These are phyloP conservation scores for Ephydatia muelleri DNA, from an alignment of 37 sponge, comb jelly and placozoan genomes.

Conservation along the genomic window DNA sequence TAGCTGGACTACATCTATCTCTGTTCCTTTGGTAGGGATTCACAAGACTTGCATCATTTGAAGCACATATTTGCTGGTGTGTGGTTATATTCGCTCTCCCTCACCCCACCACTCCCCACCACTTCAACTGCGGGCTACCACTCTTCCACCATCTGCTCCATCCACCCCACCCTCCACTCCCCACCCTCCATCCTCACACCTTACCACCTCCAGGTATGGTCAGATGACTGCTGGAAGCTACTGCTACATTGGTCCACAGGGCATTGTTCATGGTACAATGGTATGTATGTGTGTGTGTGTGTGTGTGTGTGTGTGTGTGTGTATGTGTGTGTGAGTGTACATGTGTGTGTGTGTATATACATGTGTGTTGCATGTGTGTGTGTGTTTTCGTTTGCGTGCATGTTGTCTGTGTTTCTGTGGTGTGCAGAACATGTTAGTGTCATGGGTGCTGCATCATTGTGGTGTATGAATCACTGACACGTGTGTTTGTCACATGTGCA, in stretches of 20 bases:
- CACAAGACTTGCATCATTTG: no score
- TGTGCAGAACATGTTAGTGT: background rate
- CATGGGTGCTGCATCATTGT: no score
- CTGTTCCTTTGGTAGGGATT: no score
- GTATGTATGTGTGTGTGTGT: conserved; percentile 32
- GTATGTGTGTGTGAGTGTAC: background rate
- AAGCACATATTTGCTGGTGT: no score
- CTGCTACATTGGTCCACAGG: conserved; percentile 99
- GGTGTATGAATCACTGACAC: no score
- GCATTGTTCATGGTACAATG: conserved; percentile 98
- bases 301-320: background rate
- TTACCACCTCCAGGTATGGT: conserved; percentile 70
- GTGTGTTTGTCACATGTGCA: conserved; percentile 10
- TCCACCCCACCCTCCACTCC: background rate
- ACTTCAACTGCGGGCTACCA: background rate
- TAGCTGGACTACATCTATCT: no score
- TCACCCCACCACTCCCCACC: no score
- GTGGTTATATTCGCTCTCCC: no score
- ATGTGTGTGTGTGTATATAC: background rate
- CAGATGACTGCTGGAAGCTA: conserved; percentile 99
- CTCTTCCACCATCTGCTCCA: background rate
- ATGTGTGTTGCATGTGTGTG: no score
- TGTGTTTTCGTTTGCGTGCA: no score
- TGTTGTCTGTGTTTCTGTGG: background rate
- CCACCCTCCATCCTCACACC: background rate